These are phyloP conservation scores for Dasypogon diadema DNA, from an alignment of 2,888 invertebrate genomes.

Conservation along the genomic window DNA sequence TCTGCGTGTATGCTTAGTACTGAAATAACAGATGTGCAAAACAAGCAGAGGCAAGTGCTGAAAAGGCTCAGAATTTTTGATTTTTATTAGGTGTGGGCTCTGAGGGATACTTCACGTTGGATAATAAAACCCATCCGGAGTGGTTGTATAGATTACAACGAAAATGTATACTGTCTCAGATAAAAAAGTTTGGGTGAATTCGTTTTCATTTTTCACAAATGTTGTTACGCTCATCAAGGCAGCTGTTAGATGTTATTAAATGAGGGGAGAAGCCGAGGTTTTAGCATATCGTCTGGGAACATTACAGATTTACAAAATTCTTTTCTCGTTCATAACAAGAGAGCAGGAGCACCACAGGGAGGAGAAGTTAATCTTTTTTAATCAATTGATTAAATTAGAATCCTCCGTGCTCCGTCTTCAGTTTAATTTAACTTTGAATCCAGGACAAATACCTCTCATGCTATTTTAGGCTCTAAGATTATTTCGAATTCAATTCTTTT, in stretches of 20 bases:
- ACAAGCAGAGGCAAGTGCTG: background rate
- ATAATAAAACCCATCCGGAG: background rate
- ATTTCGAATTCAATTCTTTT: too few species aligned
- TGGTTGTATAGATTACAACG: slow-evolving; percentile 6
- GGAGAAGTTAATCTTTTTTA: too few species aligned
- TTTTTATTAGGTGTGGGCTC: slow-evolving; percentile 16
- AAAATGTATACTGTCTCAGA: background rate
- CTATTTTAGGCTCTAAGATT: too few species aligned
- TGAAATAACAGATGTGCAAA: slow-evolving; percentile 8
- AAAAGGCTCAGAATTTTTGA: background rate
- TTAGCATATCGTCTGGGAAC: too few species aligned
- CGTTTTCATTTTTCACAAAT: slow-evolving; percentile 1
- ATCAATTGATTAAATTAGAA: too few species aligned
- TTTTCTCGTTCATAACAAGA: too few species aligned
- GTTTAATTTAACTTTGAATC: too few species aligned
- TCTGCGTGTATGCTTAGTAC: background rate
- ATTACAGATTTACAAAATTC: too few species aligned
- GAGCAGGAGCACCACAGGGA: too few species aligned
- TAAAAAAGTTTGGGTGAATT: background rate
- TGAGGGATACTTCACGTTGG: background rate
- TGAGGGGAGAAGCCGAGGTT: too few species aligned
- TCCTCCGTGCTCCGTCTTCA: too few species aligned
- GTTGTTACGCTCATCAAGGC: background rate
- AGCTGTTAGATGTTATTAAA: background rate
- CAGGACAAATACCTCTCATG: too few species aligned